Base-by-base conservation (phyloP, 1,140 invertebrate genomes). In the Chlorops oryzae region DNA sequence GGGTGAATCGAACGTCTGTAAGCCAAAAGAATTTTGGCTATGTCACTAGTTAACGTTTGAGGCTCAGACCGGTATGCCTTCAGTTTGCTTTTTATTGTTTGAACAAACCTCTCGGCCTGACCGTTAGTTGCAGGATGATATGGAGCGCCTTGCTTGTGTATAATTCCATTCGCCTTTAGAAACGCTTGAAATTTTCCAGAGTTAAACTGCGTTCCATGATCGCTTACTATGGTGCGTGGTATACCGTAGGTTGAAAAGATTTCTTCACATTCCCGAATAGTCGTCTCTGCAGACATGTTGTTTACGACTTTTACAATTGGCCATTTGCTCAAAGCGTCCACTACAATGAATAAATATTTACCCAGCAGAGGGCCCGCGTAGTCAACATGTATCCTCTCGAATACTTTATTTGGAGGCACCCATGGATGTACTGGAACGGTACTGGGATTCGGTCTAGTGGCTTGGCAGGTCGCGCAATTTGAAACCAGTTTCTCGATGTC, bases 31-130 rank as follows among this genome's bases (percentile, higher is more conserved):
- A 51, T 35, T 12, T 45, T 45, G 13, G 22, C 18, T 17, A 7
- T 27, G 25, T 28, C 10, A 12, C n/a, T 9, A 25, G 25, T 25
- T 13, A 25, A 15, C 18, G 7, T n/a, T n/a, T 15, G 5, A 7
- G 17, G 4, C 5, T 4, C 12, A 32, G 6, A 32, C 5, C 23
- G 18, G 5, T 22, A 32, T 20, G 13, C 10, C 32, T 37, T 17
- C 4, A 47, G 10, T 52, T 47, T 40, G 15, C 57, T n/a, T n/a
- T n/a, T n/a, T n/a, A n/a, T n/a, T n/a, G n/a, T n/a, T 59, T 37
- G 46, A 5, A 49, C 23, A 21, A 18, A 37, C 18, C 40, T 20
- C 7, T 49, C 51, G 10, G 40, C 46, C 28, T 44, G 32, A 10
- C 40, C 46, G 22, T 43, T 44, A 10, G 52, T 45, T 10, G 28